A percentile compares a stretch with the other conserved stretches of the same genome.
These are phyloP conservation scores for Punctoribates punctum DNA, from an alignment of 2,888 invertebrate genomes.

Conservation along the genomic window DNA sequence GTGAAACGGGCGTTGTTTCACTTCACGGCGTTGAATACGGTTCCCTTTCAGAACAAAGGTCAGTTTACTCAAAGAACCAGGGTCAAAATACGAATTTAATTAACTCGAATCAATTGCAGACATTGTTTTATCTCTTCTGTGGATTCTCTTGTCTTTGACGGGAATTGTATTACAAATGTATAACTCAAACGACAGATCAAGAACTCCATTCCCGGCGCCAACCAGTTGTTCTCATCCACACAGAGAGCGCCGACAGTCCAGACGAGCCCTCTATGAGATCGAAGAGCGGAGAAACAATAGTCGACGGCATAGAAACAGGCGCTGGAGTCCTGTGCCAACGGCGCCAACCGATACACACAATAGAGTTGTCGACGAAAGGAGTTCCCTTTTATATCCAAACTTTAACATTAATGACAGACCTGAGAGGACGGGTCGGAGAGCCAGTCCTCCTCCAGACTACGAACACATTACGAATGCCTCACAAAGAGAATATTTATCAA, in stretches of 20 bases:
- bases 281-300: not conserved
- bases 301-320: not conserved
- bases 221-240: conserved; percentile 13
- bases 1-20: conserved; percentile 62
- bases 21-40: conserved; percentile 48
- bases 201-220: not conserved
- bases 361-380: not conserved
- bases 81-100: too few relatives aligned
- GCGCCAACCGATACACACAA: not conserved
- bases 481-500: not conserved
- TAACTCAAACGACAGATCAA: not conserved
- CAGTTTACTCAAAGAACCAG: too few relatives aligned
- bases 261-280: not conserved
- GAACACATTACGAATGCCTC: not conserved
- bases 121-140: not conserved
- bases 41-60: conserved; percentile 37
- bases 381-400: not conserved
- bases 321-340: not conserved
- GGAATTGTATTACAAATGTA: conserved; percentile 3
- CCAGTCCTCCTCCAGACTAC: not conserved
- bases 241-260: not conserved
- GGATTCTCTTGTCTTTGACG: conserved; percentile 12
- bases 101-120: too few relatives aligned
- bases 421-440: not conserved
- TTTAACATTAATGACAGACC: not conserved